These are phyloP conservation scores for Malurus leucopterus DNA, from an alignment of 2,797 vertebrate species.

Conservation along the genomic window DNA sequence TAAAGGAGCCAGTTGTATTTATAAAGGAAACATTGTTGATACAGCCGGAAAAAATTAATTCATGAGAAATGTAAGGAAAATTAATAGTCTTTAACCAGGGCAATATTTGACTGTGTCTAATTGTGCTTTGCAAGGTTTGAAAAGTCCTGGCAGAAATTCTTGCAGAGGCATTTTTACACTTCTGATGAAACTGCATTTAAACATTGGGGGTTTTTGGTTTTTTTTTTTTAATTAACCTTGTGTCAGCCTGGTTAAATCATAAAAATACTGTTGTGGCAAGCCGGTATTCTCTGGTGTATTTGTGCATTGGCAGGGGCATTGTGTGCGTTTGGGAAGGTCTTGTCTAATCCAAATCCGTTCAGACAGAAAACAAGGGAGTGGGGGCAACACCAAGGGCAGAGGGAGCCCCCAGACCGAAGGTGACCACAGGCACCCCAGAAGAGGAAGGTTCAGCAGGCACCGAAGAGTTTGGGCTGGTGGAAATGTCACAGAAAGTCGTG, in stretches of 20 bases:
- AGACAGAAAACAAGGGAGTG: background rate
- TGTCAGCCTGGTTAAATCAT: background rate
- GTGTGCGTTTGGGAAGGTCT: background rate
- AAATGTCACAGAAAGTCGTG: rapidly evolving
- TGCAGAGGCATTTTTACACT: background rate
- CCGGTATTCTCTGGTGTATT: background rate
- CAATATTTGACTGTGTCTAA: constrained; percentile 71
- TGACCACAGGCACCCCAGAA: rapidly evolving
- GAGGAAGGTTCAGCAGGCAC: background rate
- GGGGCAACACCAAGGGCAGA: background rate
- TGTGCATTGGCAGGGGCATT: background rate
- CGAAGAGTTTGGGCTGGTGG: background rate
- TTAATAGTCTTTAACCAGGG: constrained; percentile 70
- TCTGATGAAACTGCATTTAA: constrained; percentile 35
- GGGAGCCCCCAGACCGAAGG: rapidly evolving
- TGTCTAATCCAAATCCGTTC: background rate
- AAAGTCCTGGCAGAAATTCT: background rate
- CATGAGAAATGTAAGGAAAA: constrained; percentile 67
- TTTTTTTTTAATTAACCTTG: constrained; percentile 6
- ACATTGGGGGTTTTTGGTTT: background rate
- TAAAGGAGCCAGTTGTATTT: constrained; percentile 54
- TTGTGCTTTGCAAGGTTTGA: constrained; percentile 52
- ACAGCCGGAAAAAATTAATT: constrained; percentile 67
- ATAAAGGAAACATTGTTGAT: constrained; percentile 66
- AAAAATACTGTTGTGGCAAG: background rate